Evolutionary conservation across 2,797 vertebrate genomes (phyloP), one percentile per base, ranked within the genome.

Genomic region (Etheostoma nigrum): DNA sequence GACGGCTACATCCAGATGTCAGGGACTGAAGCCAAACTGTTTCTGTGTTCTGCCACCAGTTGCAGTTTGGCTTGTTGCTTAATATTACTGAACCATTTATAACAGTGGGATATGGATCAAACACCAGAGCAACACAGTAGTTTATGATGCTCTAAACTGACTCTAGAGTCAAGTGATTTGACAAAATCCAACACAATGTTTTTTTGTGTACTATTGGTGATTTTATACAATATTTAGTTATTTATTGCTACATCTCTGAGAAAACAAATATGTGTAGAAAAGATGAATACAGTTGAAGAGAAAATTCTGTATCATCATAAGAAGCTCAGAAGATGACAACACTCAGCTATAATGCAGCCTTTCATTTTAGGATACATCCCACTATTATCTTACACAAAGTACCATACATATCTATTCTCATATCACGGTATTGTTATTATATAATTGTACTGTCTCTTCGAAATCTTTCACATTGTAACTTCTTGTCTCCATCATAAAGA

Each of bases 1-100:
- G 55, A 72, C 69, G 49, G 70, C 63, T 82, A 81, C 76, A 82
- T 88, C 79, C 88, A 85, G 81, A 90, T 90, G 84, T 88, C 65
- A 84, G 74, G 44, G 71, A 79, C 53, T 67, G 48, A 59, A 67
- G 83, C 84, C 88, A 85, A 79, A 77, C 61, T 65, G 67, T 79
- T 66, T 75, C 84, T 74, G 21, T 85, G 73, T 67, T 83, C 70
- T 73, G 67, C 60, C 79, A 90, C 67, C 70, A 68, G 86, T 84
- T 79, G 72, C 76, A 25, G 30, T 74, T 78, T 67, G 66, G 47
- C 67, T 30, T 40, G 63, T 82, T 73, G 69, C 85, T 85, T 21
- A 62, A 77, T 78, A 33, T 72, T 27, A 68, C 60, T 73, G 21
- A 72, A 76, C 42, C 40, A 21, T 78, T 82, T 70, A 74, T 66